Conservation (phyloP, 2,888 invertebrate species). For the Rhagophthalmus giganteus region DNA sequence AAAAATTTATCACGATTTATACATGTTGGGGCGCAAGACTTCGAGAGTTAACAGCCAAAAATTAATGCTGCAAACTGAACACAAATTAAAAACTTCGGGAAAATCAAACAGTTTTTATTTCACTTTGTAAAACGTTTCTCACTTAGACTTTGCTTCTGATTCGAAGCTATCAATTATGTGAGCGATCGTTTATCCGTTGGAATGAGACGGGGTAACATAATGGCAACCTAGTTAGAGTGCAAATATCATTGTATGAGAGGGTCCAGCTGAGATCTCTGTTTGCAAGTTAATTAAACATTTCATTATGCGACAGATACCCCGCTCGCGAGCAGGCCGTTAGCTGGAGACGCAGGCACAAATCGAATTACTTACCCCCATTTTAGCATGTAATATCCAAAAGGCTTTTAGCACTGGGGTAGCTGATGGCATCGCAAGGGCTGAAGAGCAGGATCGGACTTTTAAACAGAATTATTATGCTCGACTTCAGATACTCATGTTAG, state of each 20-base stretch:
- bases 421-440: conserved; percentile 42
- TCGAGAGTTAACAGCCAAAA: conserved; percentile 45
- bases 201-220: conserved; percentile 31
- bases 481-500: conserved; percentile 2
- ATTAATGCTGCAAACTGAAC: conserved; percentile 46
- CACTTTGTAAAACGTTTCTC: conserved; percentile 30
- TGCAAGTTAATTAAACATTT: conserved; percentile 51
- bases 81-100: conserved; percentile 49
- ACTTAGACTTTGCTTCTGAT: conserved; percentile 26
- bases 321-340: conserved; percentile 43
- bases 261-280: conserved; percentile 45
- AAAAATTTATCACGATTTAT: conserved; percentile 52
- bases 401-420: conserved; percentile 56
- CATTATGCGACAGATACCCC: conserved; percentile 48
- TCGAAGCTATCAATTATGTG: conserved; percentile 28
- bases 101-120: conserved; percentile 38
- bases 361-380: conserved; percentile 58
- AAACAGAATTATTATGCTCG: conserved; percentile 12
- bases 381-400: conserved; percentile 58
- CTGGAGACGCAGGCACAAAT: conserved; percentile 50
- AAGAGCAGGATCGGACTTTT: conserved; percentile 33
- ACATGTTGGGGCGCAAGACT: conserved; percentile 44
- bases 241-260: conserved; percentile 40
- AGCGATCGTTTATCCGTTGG: conserved; percentile 27
- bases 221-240: conserved; percentile 39